Base-by-base conservation (phyloP, 1,140 invertebrate genomes). In the Paraescarpia echinospica region DNA sequence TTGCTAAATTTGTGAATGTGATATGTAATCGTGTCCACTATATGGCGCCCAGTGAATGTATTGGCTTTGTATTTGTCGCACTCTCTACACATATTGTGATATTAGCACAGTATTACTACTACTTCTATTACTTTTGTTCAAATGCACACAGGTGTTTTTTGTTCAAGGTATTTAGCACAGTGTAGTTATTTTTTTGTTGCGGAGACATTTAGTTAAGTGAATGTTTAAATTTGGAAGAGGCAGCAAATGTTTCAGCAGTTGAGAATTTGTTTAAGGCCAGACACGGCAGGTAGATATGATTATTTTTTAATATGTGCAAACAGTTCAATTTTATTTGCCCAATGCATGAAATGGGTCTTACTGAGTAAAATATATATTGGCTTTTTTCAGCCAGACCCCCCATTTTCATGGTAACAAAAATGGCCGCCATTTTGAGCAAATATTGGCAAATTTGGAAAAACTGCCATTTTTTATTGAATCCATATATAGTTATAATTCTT, bases 1-100 rank as follows among this genome's bases (percentile, higher is more conserved):
- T 77, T 77, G 59, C 59, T 77, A 77, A 77, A 77, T 77, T 77
- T 77, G 59, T 77, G 59, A 77, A 77, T 77, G 59, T 77, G 59
- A 77, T 77, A 77, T 77, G 22, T 77, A 77, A 77, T 77, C 59
- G 4, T 77, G 59, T 77, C 59, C 59, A 77, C 59, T 77, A 27
- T 77, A 77, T n/a, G n/a, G n/a, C n/a, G n/a, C n/a, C n/a, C n/a
- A n/a, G n/a, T n/a, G n/a, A n/a, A n/a, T n/a, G n/a, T n/a, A 77
- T 77, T 77, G 59, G 59, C 59, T 77, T 77, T 77, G 59, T 77
- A 18, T 77, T 77, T 77, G 59, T 77, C 22, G 59, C 59, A 77
- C 59, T 18, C 59, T n/a, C 59, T 27, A 77, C 59, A 77, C 59
- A 77, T 18, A 77, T 77, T 77, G 59, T 77, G 59, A 77, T 77